Evolutionary conservation across 2,797 vertebrate genomes (phyloP).

Genomic region (Pipistrellus pipistrellus): DNA sequence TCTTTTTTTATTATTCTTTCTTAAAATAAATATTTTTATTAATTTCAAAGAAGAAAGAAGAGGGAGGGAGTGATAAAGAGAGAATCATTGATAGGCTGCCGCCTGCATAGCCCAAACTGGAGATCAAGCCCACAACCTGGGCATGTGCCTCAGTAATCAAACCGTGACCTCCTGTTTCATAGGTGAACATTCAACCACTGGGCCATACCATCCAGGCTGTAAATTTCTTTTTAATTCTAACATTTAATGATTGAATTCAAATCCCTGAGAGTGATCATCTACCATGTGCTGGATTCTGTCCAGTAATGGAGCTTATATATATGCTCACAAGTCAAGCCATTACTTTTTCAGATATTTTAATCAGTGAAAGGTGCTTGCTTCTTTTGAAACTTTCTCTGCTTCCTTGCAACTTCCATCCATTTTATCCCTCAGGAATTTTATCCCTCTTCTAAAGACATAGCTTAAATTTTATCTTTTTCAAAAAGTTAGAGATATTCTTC

Average conservation of each 20-base stretch:
- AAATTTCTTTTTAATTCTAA: not conserved
- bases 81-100: no score
- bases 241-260: not conserved
- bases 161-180: no score
- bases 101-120: no score
- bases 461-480: slow-evolving; percentile 9
- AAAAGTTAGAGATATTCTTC: not conserved
- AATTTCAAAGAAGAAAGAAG: no score
- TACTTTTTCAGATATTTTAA: not conserved
- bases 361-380: not conserved
- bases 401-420: not conserved
- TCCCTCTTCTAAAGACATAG: not conserved
- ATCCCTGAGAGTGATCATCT: not conserved
- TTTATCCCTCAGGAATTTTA: not conserved
- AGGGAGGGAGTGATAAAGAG: no score
- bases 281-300: not conserved
- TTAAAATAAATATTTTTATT: no score
- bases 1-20: not conserved
- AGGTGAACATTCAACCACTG: no score
- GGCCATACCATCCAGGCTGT: no score
- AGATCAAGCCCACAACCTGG: no score
- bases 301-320: no score
- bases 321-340: not conserved
- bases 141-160: no score
- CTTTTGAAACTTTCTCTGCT: not conserved